phyloP scores from a whole-genome alignment of 1,140 invertebrate species.

The Procambarus virginalis region DNA sequence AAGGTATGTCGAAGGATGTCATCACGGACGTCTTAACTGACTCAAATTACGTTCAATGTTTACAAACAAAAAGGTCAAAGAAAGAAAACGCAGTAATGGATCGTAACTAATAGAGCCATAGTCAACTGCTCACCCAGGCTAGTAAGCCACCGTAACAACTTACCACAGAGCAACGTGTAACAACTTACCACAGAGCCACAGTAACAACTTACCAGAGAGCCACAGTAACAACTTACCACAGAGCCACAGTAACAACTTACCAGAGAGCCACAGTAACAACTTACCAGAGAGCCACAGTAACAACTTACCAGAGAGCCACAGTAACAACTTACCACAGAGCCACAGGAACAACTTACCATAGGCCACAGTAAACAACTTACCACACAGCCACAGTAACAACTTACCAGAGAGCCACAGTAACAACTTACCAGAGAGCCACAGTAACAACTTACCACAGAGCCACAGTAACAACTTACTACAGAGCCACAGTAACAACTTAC shows the following conservation, averaged over 20 bases:
- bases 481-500: not conserved
- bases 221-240: conserved; percentile 3
- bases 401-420: too few species aligned
- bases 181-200: conserved; percentile 11
- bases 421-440: conserved; percentile 4
- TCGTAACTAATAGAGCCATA: too few species aligned
- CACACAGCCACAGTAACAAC: conserved; percentile 1
- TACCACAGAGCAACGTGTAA: too few species aligned
- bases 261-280: too few species aligned
- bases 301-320: conserved; percentile 4
- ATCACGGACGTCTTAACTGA: too few species aligned
- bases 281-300: too few species aligned
- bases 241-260: not conserved
- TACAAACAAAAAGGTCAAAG: not conserved
- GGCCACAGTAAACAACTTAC: not conserved
- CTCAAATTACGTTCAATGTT: not conserved
- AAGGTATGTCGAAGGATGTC: too few species aligned
- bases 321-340: conserved; percentile 3
- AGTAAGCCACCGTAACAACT: not conserved
- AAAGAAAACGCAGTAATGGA: not conserved
- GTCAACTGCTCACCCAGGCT: too few species aligned
- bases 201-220: not conserved
- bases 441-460: conserved; percentile 3
- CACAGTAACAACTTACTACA: too few species aligned
- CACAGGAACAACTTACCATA: not conserved